These are phyloP conservation scores for Bicyclus anynana DNA, from an alignment of 1,140 invertebrate species.

Conservation along the genomic window DNA sequence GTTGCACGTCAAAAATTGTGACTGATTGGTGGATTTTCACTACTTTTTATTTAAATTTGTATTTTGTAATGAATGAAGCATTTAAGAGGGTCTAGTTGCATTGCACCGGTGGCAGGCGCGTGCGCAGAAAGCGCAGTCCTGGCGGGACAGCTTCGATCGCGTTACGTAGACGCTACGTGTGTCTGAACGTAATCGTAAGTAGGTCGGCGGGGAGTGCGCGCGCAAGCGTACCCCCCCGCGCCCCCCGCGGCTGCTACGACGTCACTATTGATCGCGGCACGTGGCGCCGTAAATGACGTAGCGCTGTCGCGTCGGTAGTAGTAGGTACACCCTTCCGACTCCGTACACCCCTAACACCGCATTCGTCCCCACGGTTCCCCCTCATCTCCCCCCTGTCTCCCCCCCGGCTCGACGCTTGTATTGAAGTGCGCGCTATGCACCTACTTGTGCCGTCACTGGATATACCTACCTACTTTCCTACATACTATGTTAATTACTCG, in stretches of 20 bases:
- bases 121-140: constrained; percentile 38
- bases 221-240: constrained; percentile 39
- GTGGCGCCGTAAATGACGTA: constrained; percentile 73
- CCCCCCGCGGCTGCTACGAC: constrained; percentile 33
- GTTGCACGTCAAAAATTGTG: too few species aligned
- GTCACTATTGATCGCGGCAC: constrained; percentile 73
- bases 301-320: constrained; percentile 61
- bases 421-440: constrained; percentile 34
- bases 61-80: constrained; percentile 43
- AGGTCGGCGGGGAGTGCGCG: constrained; percentile 64
- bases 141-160: constrained; percentile 52
- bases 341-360: constrained; percentile 37
- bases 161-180: constrained; percentile 68
- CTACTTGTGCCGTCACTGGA: constrained; percentile 27
- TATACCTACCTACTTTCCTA: constrained; percentile 14
- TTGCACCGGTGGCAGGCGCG: constrained; percentile 33
- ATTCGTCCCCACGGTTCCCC: constrained; percentile 19
- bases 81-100: constrained; percentile 43
- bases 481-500: not conserved
- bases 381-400: constrained; percentile 8
- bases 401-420: constrained; percentile 25
- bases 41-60: too few species aligned
- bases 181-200: constrained; percentile 66
- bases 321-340: constrained; percentile 40
- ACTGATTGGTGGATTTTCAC: too few species aligned